Evolutionary conservation across 2,113 vertebrate genomes (phyloP), one percentile per base, ranked within the genome.

Genomic region (Muntiacus reevesi): DNA sequence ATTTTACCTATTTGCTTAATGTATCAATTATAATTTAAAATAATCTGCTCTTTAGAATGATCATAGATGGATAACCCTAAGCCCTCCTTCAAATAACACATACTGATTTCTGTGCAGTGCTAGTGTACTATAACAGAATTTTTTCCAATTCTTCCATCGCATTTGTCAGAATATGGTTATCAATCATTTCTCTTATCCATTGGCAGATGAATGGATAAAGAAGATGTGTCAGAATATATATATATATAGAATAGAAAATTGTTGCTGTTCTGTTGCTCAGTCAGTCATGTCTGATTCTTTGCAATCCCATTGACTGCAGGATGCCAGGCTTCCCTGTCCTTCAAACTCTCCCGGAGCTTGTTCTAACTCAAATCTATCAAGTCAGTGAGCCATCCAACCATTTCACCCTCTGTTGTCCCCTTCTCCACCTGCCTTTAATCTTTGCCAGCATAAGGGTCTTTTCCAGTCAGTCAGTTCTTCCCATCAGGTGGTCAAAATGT

Each of bases 271-370:
- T n/a, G 7, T n/a, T 15, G 7, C 3, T 33, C 60, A 62, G 60
- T 33, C 60, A 62, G 60, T 64, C 62, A 64, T 64, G 62, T 64
- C 62, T n/a, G 30, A 64, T 64, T 64, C 62, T 64, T 64, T 64
- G 15, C 7, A 17, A n/a, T 33, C 16, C 62, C 33, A 64, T 64
- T 16, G 62, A n/a, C 62, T 64, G 7, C 16, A 64, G 15, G 30
- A 33, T 15, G 33, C 30, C 60, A 64, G 60, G 60, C 15, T 64
- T 64, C 30, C 62, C 33, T n/a, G 62, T 17, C 62, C 62, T 64
- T 64, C 23, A 33, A n/a, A 64, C 16, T 64, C 15, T 64, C 62
- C 62, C 0, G 0, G 30, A 64, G 30, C 17, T n/a, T 64, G 16
- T 17, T 64, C 33, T 17, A 19, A 64, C 62, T 64, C 16, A n/a